phyloP scores from a whole-genome alignment of 1,140 invertebrate species.

The Ganaspis sp. region DNA sequence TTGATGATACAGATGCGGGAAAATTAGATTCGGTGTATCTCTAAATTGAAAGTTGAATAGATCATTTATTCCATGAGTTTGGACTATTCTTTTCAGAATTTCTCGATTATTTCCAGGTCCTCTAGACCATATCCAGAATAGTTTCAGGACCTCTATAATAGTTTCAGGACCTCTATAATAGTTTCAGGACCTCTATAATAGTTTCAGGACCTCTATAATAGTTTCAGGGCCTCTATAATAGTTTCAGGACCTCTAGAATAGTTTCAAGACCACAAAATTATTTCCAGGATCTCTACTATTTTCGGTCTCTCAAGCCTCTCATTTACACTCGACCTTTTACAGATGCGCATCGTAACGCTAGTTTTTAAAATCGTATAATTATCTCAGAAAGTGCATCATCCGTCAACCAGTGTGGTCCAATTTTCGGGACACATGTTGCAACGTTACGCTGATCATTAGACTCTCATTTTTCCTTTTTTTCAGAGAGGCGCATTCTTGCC shows the following conservation, averaged over 20 bases:
- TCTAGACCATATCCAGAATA: no score
- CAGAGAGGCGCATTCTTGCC: slow-evolving; percentile 49
- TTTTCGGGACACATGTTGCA: background rate
- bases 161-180: no score
- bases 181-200: no score
- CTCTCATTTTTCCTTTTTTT: background rate
- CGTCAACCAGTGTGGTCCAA: slow-evolving; percentile 10
- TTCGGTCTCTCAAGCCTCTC: no score
- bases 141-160: no score
- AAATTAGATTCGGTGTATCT: background rate
- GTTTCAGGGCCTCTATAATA: no score
- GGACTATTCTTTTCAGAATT: background rate
- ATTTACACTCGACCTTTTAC: no score
- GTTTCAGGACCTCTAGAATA: no score
- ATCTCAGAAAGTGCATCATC: background rate
- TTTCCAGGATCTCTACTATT: no score
- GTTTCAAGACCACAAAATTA: no score
- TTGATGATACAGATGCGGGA: background rate
- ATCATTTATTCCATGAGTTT: background rate
- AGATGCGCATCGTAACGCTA: no score
- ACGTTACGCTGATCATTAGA: slow-evolving; percentile 8
- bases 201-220: no score
- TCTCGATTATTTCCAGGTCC: background rate
- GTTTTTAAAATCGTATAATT: background rate
- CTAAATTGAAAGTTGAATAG: background rate